A percentile compares a stretch with the other conserved stretches of the same genome.
Evolutionary conservation across 1,140 invertebrate species (phyloP).

Genomic region (Apocrypta bakeri): DNA sequence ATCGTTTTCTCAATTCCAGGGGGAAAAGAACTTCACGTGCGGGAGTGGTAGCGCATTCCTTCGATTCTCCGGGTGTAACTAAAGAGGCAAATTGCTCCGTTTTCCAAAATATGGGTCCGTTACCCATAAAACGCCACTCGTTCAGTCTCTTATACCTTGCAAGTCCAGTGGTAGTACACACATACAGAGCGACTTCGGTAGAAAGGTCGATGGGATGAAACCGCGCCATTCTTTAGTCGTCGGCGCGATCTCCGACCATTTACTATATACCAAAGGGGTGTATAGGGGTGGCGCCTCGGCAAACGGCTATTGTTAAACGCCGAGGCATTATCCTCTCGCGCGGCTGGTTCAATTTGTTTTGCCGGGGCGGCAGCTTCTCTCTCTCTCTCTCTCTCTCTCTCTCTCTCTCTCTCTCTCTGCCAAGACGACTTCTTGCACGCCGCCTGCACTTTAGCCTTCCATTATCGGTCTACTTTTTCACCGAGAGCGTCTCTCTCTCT

Average conservation of each 20-base stretch:
- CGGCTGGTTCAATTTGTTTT: conserved; percentile 57
- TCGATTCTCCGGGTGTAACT: conserved; percentile 1
- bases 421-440: conserved; percentile 47
- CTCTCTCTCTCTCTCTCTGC: background rate
- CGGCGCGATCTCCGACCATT: conserved; percentile 26
- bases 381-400: background rate
- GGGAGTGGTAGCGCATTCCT: background rate
- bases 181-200: too few species aligned
- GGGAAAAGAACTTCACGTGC: too few species aligned
- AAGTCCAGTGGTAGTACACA: background rate
- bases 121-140: background rate
- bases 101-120: conserved; percentile 48
- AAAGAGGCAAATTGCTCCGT: conserved; percentile 35
- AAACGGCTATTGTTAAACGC: conserved; percentile 58
- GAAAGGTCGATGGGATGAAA: conserved; percentile 3
- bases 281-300: conserved; percentile 8
- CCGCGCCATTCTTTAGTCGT: conserved; percentile 36
- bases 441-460: conserved; percentile 47
- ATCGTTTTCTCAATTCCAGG: too few species aligned
- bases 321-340: conserved; percentile 54
- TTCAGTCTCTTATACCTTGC: background rate
- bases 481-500: background rate
- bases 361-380: conserved; percentile 26
- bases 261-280: background rate
- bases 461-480: conserved; percentile 53